These are phyloP conservation scores for Daubentonia madagascariensis DNA, from an alignment of 2,113 vertebrate species.

Conservation along the genomic window DNA sequence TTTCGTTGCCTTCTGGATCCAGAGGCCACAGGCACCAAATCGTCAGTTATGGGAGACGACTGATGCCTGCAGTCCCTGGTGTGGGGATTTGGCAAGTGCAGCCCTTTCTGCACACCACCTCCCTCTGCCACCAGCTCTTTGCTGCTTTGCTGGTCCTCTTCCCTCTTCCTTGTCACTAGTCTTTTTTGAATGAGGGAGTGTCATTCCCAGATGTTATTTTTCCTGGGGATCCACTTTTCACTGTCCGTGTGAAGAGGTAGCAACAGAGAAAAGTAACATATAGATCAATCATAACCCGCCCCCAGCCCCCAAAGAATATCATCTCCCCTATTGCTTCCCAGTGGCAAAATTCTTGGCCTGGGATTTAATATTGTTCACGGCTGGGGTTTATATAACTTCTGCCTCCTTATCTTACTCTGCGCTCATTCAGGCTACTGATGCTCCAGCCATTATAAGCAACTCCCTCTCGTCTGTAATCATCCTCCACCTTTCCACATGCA, in stretches of 20 bases:
- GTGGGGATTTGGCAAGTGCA: background rate
- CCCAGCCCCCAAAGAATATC: background rate
- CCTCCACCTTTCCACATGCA: background rate
- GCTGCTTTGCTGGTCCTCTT: background rate
- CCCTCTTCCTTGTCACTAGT: background rate
- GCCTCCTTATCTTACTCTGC: background rate
- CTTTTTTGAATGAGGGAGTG: background rate
- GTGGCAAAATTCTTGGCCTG: background rate
- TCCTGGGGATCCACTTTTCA: background rate
- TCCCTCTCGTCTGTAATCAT: background rate
- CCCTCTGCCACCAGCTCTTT: background rate
- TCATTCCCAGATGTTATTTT: background rate
- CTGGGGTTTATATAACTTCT: background rate
- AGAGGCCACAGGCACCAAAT: background rate
- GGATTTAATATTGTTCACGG: background rate
- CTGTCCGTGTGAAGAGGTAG: background rate
- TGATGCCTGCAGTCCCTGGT: background rate
- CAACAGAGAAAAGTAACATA: background rate
- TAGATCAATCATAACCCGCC: background rate
- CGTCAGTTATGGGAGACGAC: background rate
- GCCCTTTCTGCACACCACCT: background rate
- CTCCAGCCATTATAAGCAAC: background rate
- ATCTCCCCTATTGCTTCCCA: background rate
- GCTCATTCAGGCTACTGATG: background rate
- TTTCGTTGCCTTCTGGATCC: background rate